These are phyloP conservation scores for Herpailurus yagouaroundi DNA, from an alignment of 2,113 vertebrate genomes.

Conservation along the genomic window DNA sequence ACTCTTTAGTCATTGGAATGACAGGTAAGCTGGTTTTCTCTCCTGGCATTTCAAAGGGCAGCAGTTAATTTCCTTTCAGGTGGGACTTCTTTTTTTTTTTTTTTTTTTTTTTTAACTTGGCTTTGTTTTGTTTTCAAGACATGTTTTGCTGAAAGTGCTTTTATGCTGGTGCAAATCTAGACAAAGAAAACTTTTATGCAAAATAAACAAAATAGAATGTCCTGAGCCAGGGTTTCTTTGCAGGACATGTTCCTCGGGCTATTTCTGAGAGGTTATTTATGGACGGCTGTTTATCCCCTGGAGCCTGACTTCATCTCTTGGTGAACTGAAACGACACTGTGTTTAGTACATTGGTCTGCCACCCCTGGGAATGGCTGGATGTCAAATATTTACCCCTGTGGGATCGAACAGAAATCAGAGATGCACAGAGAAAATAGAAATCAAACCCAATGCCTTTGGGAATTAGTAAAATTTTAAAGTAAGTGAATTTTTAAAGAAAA, in stretches of 20 bases:
- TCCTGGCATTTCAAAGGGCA: conserved; percentile 13
- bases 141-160: conserved; percentile 54
- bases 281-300: conserved; percentile 71
- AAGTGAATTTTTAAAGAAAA: conserved; percentile 51
- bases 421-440: conserved; percentile 53
- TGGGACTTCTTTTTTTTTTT: background rate
- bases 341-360: background rate
- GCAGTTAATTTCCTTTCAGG: conserved; percentile 55
- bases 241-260: conserved; percentile 64
- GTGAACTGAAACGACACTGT: conserved; percentile 59
- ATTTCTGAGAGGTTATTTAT: conserved; percentile 78
- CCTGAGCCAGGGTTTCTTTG: conserved; percentile 63
- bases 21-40: conserved; percentile 59
- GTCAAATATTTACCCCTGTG: conserved; percentile 76
- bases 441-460: background rate
- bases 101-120: background rate
- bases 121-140: conserved; percentile 51
- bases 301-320: conserved; percentile 70
- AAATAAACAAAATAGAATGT: conserved; percentile 75
- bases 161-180: conserved; percentile 40
- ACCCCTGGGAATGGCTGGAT: conserved; percentile 73
- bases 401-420: conserved; percentile 69
- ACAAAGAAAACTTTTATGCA: conserved; percentile 76
- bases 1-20: conserved; percentile 17
- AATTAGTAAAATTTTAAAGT: conserved; percentile 53